Conservation (phyloP, 2,113 vertebrate genomes). For the Stictonetta naevosa region DNA sequence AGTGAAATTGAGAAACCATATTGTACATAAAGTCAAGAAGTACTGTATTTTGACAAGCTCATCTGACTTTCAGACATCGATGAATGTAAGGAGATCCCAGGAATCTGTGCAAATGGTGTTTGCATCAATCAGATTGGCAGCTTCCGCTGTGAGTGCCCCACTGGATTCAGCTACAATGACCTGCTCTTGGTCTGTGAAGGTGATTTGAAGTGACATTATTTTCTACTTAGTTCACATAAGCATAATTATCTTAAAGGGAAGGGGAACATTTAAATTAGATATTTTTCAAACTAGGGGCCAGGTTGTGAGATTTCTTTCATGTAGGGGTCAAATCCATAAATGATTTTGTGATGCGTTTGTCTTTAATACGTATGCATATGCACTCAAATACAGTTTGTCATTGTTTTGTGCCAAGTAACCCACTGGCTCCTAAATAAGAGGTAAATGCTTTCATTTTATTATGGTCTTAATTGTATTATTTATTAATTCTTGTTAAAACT, state of each 20-base stretch:
- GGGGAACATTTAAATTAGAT: background rate
- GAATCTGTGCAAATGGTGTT: conserved; percentile 86
- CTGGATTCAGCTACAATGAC: conserved; percentile 88
- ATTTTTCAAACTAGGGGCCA: background rate
- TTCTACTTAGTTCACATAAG: background rate
- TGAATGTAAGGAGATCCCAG: conserved; percentile 88
- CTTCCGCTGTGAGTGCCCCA: conserved; percentile 88
- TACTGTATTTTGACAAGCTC: background rate
- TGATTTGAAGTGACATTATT: conserved; percentile 42
- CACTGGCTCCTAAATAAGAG: background rate
- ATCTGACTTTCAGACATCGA: conserved; percentile 83
- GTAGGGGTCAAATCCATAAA: background rate
- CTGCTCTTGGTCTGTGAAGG: conserved; percentile 87
- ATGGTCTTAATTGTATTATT: no score
- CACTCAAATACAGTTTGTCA: background rate
- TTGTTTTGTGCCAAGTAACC: background rate
- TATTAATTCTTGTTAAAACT: background rate
- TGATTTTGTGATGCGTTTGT: background rate
- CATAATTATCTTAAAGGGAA: background rate
- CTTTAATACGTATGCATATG: background rate
- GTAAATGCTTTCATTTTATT: background rate
- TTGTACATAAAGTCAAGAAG: background rate
- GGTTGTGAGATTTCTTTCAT: background rate
- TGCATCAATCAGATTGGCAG: conserved; percentile 90
- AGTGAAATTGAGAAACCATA: background rate